Conservation (phyloP, 2,797 vertebrate species). For the Tragopan temminckii region DNA sequence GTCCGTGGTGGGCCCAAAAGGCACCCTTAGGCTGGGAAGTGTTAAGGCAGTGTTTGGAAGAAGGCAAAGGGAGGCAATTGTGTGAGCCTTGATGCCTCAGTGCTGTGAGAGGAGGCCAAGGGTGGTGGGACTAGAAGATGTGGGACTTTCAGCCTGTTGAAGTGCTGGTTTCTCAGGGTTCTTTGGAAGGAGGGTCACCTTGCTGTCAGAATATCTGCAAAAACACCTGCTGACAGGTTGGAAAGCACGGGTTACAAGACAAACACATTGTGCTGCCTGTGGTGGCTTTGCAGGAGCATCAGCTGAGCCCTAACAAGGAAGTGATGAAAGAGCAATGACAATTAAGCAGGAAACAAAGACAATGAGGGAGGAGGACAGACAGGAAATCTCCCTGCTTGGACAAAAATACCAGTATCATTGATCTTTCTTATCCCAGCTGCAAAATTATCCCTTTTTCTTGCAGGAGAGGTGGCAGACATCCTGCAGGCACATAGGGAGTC, state of each 20-base stretch:
- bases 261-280: accelerated
- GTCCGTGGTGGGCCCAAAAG: neutral
- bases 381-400: neutral
- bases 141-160: neutral
- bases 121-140: accelerated
- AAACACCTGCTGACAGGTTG: neutral
- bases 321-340: accelerated
- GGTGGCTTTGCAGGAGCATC: neutral
- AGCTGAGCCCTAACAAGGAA: neutral
- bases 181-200: neutral
- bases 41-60: neutral
- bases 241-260: too few species aligned
- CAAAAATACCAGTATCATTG: neutral
- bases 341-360: neutral
- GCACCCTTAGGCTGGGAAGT: neutral
- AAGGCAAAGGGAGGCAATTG: neutral
- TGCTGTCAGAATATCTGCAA: neutral
- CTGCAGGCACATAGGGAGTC: neutral
- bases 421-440: neutral
- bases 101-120: neutral
- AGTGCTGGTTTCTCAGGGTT: neutral
- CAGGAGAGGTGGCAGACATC: neutral
- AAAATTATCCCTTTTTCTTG: neutral
- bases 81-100: neutral
- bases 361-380: neutral